Percentiles rank a stretch among this genome's conserved stretches.
phyloP scores from a whole-genome alignment of 2,888 invertebrate species.

The Neria commutata region DNA sequence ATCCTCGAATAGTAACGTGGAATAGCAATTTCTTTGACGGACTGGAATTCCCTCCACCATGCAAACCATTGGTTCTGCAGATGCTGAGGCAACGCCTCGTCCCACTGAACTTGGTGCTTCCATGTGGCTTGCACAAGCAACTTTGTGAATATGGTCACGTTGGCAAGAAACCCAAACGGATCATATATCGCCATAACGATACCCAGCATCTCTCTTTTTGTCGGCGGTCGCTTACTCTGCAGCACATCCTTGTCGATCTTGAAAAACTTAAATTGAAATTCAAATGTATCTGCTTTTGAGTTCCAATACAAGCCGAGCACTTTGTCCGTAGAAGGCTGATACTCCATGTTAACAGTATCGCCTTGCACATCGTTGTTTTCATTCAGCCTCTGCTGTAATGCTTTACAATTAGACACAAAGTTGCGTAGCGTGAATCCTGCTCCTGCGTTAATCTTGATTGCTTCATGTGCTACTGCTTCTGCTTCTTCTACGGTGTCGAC shows the following conservation, averaged over 20 bases:
- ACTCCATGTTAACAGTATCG: neutral
- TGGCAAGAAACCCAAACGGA: slow-evolving; percentile 34
- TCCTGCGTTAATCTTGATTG: too few species aligned
- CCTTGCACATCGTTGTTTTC: neutral
- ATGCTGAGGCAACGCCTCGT: too few species aligned
- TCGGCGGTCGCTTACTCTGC: slow-evolving; percentile 22
- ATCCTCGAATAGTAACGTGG: neutral
- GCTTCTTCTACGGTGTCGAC: slow-evolving; percentile 43
- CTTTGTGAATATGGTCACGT: slow-evolving; percentile 28
- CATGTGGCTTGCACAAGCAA: slow-evolving; percentile 8
- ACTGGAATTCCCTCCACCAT: slow-evolving; percentile 9
- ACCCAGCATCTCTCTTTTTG: slow-evolving; percentile 31
- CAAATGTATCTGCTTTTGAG: slow-evolving; percentile 21
- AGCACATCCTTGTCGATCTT: slow-evolving; percentile 18
- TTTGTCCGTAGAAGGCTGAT: slow-evolving; percentile 5
- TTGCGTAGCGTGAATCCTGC: too few species aligned
- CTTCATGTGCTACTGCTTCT: slow-evolving; percentile 35
- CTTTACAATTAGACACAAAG: slow-evolving; percentile 12
- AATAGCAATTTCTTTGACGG: too few species aligned
- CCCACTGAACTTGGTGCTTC: too few species aligned
- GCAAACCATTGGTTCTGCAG: neutral
- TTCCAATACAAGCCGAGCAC: slow-evolving; percentile 30
- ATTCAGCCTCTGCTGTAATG: slow-evolving; percentile 5
- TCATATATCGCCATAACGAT: slow-evolving; percentile 40
- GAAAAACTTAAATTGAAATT: slow-evolving; percentile 23